phyloP scores from a whole-genome alignment of 2,888 invertebrate species.

The Eudasyphora cyanicolor region DNA sequence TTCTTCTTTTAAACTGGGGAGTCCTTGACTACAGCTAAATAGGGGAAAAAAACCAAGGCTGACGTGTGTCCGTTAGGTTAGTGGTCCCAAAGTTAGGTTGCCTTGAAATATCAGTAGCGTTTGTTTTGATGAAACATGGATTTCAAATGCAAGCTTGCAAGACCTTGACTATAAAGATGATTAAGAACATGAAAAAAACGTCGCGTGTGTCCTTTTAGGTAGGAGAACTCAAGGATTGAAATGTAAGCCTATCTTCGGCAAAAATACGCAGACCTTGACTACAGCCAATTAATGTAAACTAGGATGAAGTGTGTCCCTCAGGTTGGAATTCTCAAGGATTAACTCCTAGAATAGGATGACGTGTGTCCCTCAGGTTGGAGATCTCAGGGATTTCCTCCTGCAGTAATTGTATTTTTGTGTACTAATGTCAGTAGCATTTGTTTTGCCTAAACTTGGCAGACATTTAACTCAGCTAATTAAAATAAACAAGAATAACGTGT shows the following conservation, averaged over 20 bases:
- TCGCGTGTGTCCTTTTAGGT: background rate
- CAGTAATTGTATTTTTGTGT: too few species aligned
- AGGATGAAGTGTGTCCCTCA: background rate
- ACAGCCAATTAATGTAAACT: background rate
- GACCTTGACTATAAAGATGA: background rate
- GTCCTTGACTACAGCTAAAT: background rate
- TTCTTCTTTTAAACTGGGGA: background rate
- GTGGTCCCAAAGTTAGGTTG: background rate
- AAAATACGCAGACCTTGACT: background rate
- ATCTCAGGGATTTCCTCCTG: background rate
- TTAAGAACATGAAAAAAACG: background rate
- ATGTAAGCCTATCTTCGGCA: too few species aligned
- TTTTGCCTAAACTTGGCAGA: background rate
- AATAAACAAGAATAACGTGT: background rate
- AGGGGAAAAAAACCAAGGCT: background rate
- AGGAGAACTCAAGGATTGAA: too few species aligned
- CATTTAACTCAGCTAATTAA: background rate
- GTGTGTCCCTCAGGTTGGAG: background rate
- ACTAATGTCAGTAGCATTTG: constrained; percentile 49
- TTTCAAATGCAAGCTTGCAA: background rate
- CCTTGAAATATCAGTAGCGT: background rate
- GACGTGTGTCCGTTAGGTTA: background rate
- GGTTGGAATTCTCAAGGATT: background rate
- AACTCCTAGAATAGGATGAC: background rate
- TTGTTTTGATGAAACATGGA: background rate